These are phyloP conservation scores for Melangyna quadrimaculata DNA, from an alignment of 2,888 invertebrate genomes.

Conservation along the genomic window DNA sequence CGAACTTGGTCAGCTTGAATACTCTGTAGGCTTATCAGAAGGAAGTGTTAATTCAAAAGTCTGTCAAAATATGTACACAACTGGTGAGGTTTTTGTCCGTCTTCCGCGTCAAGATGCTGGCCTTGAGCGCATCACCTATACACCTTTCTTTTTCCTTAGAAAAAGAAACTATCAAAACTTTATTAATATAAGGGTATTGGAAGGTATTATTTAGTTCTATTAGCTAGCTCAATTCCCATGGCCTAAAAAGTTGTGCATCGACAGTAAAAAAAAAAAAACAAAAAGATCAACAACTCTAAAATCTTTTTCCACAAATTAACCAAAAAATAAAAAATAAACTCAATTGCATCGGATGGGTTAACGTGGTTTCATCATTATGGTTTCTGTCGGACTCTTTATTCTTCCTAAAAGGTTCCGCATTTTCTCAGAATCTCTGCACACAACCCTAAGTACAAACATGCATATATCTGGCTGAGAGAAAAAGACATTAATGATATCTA, in stretches of 20 bases:
- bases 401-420: conserved; percentile 54
- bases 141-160: too few species aligned
- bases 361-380: background rate
- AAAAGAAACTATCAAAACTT: background rate
- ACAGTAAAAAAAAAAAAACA: background rate
- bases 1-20: too few species aligned
- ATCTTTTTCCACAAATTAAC: conserved; percentile 1
- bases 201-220: background rate
- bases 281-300: conserved; percentile 12
- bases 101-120: background rate
- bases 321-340: conserved; percentile 1
- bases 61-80: too few species aligned
- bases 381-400: conserved; percentile 46
- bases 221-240: background rate
- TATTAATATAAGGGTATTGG: background rate
- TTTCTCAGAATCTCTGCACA: conserved; percentile 64
- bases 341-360: conserved; percentile 40
- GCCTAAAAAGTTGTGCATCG: background rate
- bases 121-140: background rate
- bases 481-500: conserved; percentile 62
- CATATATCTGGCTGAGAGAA: background rate
- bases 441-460: too few species aligned
- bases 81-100: too few species aligned
- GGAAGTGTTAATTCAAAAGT: too few species aligned
- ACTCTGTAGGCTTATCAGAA: too few species aligned